Conservation (phyloP, 2,113 vertebrate species). For the Cryptotis parvus region DNA sequence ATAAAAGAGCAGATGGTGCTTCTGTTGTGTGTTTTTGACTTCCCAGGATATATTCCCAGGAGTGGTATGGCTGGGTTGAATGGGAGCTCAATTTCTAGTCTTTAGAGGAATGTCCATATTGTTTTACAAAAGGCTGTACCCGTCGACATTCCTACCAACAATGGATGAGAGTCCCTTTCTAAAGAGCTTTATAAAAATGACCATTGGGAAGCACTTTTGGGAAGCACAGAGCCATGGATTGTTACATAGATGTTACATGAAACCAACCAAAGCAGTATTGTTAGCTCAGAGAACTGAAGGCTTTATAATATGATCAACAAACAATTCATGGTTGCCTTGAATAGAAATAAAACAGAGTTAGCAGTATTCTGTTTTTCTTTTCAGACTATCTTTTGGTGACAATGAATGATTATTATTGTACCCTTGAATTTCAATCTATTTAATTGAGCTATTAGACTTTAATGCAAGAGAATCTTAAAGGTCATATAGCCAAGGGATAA, state of each 20-base stretch:
- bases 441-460: conserved; percentile 34
- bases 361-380: neutral
- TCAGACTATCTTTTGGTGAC: neutral
- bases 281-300: neutral
- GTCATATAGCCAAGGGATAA: neutral
- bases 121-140: no score
- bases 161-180: no score
- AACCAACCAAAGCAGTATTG: neutral
- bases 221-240: neutral
- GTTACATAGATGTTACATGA: neutral
- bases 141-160: no score
- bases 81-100: no score
- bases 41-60: no score
- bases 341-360: neutral
- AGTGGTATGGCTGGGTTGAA: no score
- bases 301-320: neutral
- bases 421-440: conserved; percentile 24
- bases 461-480: conserved; percentile 42
- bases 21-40: no score
- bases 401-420: conserved; percentile 25
- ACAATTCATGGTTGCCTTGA: neutral
- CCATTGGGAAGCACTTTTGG: conserved; percentile 3
- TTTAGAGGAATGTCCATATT: no score
- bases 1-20: no score
- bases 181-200: conserved; percentile 26